Conservation (phyloP, 2,888 invertebrate genomes). For the Eugnorisma glareosa region DNA sequence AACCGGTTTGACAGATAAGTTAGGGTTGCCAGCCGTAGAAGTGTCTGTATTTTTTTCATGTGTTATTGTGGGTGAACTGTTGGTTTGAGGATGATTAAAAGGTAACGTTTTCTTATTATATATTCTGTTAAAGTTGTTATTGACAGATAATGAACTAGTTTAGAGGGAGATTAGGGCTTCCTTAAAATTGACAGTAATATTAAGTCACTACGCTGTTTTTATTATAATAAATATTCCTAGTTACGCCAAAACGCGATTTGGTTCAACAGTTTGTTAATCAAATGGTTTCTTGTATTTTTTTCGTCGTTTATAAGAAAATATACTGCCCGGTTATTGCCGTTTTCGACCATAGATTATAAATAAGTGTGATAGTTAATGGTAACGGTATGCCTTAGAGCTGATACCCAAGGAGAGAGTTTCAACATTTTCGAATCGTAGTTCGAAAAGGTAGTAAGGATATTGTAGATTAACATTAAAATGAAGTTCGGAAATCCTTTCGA, state of each 20-base stretch:
- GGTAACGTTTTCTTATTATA: too few species aligned
- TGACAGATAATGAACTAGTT: constrained; percentile 1
- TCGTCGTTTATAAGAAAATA: constrained; percentile 67
- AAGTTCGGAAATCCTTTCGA: constrained; percentile 15
- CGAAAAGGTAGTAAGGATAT: constrained; percentile 12
- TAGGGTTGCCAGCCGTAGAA: constrained; percentile 25
- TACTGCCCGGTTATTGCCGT: constrained; percentile 74
- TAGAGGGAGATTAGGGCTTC: constrained; percentile 34
- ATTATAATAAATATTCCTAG: constrained; percentile 38
- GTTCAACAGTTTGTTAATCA: constrained; percentile 34
- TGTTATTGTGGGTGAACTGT: constrained; percentile 2
- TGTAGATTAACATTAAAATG: constrained; percentile 39
- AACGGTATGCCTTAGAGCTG: constrained; percentile 59
- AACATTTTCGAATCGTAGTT: constrained; percentile 25
- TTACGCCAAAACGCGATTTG: constrained; percentile 50
- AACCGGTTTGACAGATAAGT: constrained; percentile 29
- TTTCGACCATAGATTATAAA: constrained; percentile 64
- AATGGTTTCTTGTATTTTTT: constrained; percentile 48
- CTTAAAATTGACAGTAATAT: constrained; percentile 22
- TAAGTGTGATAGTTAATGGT: constrained; percentile 62
- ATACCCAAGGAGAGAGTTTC: constrained; percentile 24
- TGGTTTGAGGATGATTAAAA: constrained; percentile 3
- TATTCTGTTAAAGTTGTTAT: neutral
- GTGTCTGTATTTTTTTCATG: constrained; percentile 48
- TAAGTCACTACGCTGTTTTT: constrained; percentile 1